A percentile compares a stretch with the other conserved stretches of the same genome.
phyloP scores from a whole-genome alignment of 2,797 vertebrate species.

The Apogon talboti region DNA sequence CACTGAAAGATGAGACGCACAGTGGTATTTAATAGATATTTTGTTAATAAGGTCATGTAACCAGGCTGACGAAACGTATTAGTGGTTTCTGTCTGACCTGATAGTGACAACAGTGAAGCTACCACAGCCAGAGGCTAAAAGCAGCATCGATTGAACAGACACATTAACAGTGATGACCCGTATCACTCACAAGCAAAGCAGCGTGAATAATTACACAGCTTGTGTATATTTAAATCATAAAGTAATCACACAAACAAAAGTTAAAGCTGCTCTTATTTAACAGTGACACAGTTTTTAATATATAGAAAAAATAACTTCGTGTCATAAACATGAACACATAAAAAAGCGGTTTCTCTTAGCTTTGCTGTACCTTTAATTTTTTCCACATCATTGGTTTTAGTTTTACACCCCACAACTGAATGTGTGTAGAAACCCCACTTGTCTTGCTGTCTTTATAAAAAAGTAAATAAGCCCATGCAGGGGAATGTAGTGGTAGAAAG shows the following conservation, averaged over 20 bases:
- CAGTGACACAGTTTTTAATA: background rate
- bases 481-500: no score
- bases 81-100: slow-evolving; percentile 32
- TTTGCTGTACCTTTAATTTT: background rate
- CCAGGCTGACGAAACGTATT: slow-evolving; percentile 47
- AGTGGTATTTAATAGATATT: slow-evolving; percentile 45
- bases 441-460: no score
- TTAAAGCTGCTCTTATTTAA: background rate
- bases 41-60: slow-evolving; percentile 63
- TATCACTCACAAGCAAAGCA: slow-evolving; percentile 9
- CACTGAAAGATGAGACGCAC: slow-evolving; percentile 26
- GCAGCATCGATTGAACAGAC: slow-evolving; percentile 32
- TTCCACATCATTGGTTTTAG: background rate
- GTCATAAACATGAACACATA: background rate
- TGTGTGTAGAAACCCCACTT: no score
- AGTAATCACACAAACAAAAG: background rate
- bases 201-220: background rate
- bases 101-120: slow-evolving; percentile 34
- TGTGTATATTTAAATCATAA: background rate
- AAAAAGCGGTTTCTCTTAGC: background rate
- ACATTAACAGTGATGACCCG: slow-evolving; percentile 18
- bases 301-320: background rate
- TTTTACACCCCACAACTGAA: no score
- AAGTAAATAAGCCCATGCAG: no score
- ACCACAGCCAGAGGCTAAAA: slow-evolving; percentile 32